These are phyloP conservation scores for Andinoacara biseriatus DNA, from an alignment of 2,113 vertebrate genomes.

Conservation along the genomic window DNA sequence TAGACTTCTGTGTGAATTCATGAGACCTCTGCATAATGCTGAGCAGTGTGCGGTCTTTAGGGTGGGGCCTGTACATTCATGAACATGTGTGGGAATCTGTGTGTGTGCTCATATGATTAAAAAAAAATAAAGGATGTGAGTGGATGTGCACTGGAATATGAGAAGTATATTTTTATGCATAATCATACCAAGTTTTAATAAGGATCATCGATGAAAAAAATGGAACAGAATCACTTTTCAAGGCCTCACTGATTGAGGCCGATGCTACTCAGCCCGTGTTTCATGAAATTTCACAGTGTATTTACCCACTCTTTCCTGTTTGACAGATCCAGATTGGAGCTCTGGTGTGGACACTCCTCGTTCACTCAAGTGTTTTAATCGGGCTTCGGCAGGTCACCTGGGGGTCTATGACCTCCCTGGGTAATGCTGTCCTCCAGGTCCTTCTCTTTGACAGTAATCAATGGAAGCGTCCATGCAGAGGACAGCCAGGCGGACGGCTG, in stretches of 20 bases:
- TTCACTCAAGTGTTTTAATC: slow-evolving; percentile 63
- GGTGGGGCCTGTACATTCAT: slow-evolving; percentile 53
- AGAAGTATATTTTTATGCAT: neutral
- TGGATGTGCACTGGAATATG: neutral
- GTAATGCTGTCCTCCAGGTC: slow-evolving; percentile 69
- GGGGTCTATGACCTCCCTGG: slow-evolving; percentile 75
- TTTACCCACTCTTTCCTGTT: slow-evolving; percentile 30
- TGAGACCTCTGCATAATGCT: slow-evolving; percentile 57
- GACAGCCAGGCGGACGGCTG: slow-evolving; percentile 70
- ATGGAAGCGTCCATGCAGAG: slow-evolving; percentile 81
- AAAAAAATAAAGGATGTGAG: slow-evolving; percentile 18
- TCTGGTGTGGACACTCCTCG: slow-evolving; percentile 52
- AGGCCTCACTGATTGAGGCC: slow-evolving; percentile 30
- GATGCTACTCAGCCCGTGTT: neutral
- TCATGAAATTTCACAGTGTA: slow-evolving; percentile 45
- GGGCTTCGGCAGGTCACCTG: slow-evolving; percentile 65
- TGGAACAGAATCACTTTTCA: neutral
- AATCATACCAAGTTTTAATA: neutral
- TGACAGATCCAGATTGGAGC: slow-evolving; percentile 59
- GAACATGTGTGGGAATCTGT: slow-evolving; percentile 64
- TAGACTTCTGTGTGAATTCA: slow-evolving; percentile 74
- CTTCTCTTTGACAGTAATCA: slow-evolving; percentile 71
- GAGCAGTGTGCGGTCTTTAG: slow-evolving; percentile 60
- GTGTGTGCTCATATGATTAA: slow-evolving; percentile 35
- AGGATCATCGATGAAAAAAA: neutral